These are phyloP conservation scores for Coreius guichenoti DNA, from an alignment of 2,797 vertebrate genomes.

Conservation along the genomic window DNA sequence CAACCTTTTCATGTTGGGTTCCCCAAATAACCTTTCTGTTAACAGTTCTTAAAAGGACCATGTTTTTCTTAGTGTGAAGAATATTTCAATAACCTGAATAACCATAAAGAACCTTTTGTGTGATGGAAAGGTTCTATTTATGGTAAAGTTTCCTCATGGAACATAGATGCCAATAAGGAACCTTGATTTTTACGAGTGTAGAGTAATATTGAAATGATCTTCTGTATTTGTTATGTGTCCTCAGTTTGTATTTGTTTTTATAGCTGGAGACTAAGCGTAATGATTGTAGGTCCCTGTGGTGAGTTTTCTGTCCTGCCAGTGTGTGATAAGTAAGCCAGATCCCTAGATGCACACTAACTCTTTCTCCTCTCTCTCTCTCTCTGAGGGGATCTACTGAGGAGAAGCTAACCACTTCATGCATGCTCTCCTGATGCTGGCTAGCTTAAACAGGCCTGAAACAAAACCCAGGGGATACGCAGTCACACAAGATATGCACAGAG, in stretches of 20 bases:
- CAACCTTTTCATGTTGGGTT: not conserved
- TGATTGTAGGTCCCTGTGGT: slow-evolving; percentile 26
- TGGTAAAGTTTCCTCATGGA: not conserved
- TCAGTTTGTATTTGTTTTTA: slow-evolving; percentile 38
- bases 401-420: not conserved
- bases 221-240: slow-evolving; percentile 15
- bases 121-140: not conserved
- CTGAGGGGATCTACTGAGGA: slow-evolving; percentile 26
- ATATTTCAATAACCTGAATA: not conserved
- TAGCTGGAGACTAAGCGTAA: slow-evolving; percentile 25
- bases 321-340: slow-evolving; percentile 47
- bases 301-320: slow-evolving; percentile 42
- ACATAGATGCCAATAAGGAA: not conserved
- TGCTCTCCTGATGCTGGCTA: slow-evolving; percentile 18
- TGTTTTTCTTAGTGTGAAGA: not conserved
- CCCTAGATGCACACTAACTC: slow-evolving; percentile 16
- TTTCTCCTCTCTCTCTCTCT: slow-evolving; percentile 25
- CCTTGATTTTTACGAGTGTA: not conserved
- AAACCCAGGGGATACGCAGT: slow-evolving; percentile 1
- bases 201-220: slow-evolving; percentile 8
- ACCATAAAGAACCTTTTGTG: not conserved
- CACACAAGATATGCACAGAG: not conserved
- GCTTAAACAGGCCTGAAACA: slow-evolving; percentile 53
- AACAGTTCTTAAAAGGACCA: not conserved
- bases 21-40: not conserved